phyloP scores from a whole-genome alignment of 2,797 vertebrate species.

The Spinibarbus caldwelli region DNA sequence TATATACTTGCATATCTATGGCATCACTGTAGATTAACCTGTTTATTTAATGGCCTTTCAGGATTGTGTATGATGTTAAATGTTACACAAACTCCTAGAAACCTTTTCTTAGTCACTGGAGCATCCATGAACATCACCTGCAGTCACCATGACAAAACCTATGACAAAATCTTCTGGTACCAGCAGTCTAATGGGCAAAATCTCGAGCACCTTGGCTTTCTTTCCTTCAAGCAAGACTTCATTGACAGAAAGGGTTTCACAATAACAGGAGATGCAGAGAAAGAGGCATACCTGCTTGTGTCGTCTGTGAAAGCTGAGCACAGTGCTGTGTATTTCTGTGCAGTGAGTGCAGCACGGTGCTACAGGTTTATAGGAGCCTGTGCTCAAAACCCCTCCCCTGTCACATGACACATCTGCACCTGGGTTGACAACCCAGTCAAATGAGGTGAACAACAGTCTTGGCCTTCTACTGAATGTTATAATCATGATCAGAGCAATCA shows the following conservation, averaged over 20 bases:
- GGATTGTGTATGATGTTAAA: slow-evolving; percentile 17
- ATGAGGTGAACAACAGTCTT: slow-evolving; percentile 14
- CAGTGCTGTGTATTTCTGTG: slow-evolving; percentile 69
- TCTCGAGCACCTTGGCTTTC: slow-evolving; percentile 59
- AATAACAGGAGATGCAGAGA: slow-evolving; percentile 66
- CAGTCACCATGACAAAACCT: slow-evolving; percentile 53
- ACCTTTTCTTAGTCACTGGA: slow-evolving; percentile 28
- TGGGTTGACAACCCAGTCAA: slow-evolving; percentile 6
- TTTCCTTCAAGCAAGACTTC: background rate
- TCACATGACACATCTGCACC: slow-evolving; percentile 46
- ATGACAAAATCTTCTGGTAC: slow-evolving; percentile 70
- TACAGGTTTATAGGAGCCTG: slow-evolving; percentile 51
- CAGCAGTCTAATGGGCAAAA: slow-evolving; percentile 55
- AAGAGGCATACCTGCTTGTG: slow-evolving; percentile 54
- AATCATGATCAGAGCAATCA: slow-evolving; percentile 14
- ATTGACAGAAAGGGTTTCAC: slow-evolving; percentile 53
- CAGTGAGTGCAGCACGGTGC: slow-evolving; percentile 56
- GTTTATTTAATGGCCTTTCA: background rate
- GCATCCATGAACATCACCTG: slow-evolving; percentile 52
- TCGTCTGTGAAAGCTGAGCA: slow-evolving; percentile 58
- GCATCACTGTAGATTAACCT: background rate
- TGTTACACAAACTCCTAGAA: slow-evolving; percentile 42
- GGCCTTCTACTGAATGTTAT: background rate
- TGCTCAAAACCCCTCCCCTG: slow-evolving; percentile 40
- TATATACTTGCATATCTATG: background rate